Base-by-base conservation (phyloP, 2,888 invertebrate species). In the Orthosia gracilis region DNA sequence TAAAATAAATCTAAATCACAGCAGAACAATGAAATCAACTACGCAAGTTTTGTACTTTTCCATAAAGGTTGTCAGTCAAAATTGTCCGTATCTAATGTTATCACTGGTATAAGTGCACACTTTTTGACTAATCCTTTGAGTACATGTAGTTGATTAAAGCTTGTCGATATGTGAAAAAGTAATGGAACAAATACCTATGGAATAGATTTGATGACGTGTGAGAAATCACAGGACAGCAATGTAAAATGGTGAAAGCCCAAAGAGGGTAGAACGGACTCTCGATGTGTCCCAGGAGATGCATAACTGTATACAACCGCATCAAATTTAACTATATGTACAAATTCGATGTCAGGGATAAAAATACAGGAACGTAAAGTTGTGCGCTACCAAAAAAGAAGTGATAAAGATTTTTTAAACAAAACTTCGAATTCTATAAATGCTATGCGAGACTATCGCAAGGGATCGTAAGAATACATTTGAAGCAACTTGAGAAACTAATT, bases 31-130 rank as follows among this genome's bases (percentile, higher is more conserved):
- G 23, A 71, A 67, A 55, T 78, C 58, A 57, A 26, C 45, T 21
- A 31, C 66, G 47, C 31, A 80, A 55, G 50, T 54, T 66, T 66
- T 17, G 70, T 82, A 50, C 63, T 82, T 83, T 83, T 83, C 85
- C 83, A 76, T 65, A 62, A 59, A 73, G 12, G 49, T 69, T 31
- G 85, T 80, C 87, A 85, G 76, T 87, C 80, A 87, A 70, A 76
- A 69, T 69, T 58, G 26, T 40, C n/a, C 62, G 15, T 87, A 85
- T 82, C 82, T 62, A 54, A 23, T 31, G 74, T 75, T 85, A 85
- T 85, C 85, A 68, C 3, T 18, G 45, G 59, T 50, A 63, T 78
- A 80, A 85, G 85, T 80, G 77, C 69, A 55, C 69, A 76, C 70
- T 78, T 85, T 87, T 80, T 63, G 52, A 52, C 61, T 76, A 83